phyloP scores from a whole-genome alignment of 2,797 vertebrate species.

The Streptopelia turtur region DNA sequence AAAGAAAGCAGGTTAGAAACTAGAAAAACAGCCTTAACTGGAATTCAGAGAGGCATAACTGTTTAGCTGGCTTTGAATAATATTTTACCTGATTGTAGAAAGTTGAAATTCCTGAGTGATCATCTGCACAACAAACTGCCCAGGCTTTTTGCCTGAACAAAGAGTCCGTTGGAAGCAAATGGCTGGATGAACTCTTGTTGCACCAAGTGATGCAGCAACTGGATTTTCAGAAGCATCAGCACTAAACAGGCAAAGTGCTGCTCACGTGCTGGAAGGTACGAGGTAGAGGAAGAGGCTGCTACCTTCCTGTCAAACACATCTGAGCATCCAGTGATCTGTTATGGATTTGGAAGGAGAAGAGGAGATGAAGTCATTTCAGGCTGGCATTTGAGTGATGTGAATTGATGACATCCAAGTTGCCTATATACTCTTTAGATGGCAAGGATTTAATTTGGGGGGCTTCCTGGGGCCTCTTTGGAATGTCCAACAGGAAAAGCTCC shows the following conservation, averaged over 20 bases:
- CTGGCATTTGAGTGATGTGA: neutral
- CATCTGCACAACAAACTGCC: neutral
- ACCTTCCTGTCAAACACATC: neutral
- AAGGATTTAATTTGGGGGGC: neutral
- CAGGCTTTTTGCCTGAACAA: neutral
- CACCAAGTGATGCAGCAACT: neutral
- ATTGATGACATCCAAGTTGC: neutral
- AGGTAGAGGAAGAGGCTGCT: neutral
- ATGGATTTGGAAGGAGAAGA: neutral
- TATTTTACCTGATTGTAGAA: neutral
- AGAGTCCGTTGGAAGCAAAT: neutral
- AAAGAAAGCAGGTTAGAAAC: neutral
- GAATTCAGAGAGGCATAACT: neutral
- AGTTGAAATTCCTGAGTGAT: neutral
- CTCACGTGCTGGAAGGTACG: too few species aligned
- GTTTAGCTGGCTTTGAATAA: neutral
- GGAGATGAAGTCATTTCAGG: neutral
- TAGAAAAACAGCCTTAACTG: neutral
- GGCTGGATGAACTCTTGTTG: neutral
- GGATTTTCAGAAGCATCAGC: neutral
- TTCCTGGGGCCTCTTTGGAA: neutral
- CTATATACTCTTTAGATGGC: neutral
- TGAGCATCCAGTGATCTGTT: accelerated
- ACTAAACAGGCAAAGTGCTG: neutral
- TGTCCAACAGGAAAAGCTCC: neutral